These are phyloP conservation scores for Cyprinodon brontotheroides DNA, from an alignment of 2,113 vertebrate species.

Conservation along the genomic window DNA sequence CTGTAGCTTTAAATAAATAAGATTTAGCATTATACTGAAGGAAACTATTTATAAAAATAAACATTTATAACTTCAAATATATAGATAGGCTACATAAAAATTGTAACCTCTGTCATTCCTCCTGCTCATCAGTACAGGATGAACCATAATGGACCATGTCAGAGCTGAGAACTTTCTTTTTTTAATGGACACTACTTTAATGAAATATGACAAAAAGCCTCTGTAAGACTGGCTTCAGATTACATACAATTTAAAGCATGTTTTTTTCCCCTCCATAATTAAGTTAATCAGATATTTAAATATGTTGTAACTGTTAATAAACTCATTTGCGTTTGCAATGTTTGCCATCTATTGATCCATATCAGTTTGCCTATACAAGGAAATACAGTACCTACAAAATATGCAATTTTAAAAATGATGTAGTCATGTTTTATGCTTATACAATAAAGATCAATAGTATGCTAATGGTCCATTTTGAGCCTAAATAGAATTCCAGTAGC, in stretches of 20 bases:
- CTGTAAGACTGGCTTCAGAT: conserved; percentile 20
- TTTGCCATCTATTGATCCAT: too few relatives aligned
- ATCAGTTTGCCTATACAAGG: too few relatives aligned
- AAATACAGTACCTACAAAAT: too few relatives aligned
- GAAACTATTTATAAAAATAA: neutral
- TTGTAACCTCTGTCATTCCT: conserved; percentile 14
- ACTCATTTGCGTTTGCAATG: neutral
- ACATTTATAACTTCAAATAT: conserved; percentile 9
- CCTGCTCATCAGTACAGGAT: conserved; percentile 36
- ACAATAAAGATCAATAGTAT: too few relatives aligned
- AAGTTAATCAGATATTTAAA: conserved; percentile 11
- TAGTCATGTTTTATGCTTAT: too few relatives aligned
- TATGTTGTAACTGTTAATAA: neutral
- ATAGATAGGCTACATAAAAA: conserved; percentile 1
- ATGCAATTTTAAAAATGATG: too few relatives aligned
- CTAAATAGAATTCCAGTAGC: too few relatives aligned
- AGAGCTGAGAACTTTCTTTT: conserved; percentile 38
- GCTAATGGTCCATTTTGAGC: too few relatives aligned
- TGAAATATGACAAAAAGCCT: conserved; percentile 31
- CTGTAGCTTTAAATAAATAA: neutral
- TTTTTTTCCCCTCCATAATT: neutral
- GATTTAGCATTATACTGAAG: conserved; percentile 5
- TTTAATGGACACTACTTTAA: conserved; percentile 31
- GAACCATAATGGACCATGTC: conserved; percentile 45
- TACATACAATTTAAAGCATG: neutral